A percentile compares a stretch with the other conserved stretches of the same genome.
Conservation (phyloP, 2,797 vertebrate species). For the Channa striata region DNA sequence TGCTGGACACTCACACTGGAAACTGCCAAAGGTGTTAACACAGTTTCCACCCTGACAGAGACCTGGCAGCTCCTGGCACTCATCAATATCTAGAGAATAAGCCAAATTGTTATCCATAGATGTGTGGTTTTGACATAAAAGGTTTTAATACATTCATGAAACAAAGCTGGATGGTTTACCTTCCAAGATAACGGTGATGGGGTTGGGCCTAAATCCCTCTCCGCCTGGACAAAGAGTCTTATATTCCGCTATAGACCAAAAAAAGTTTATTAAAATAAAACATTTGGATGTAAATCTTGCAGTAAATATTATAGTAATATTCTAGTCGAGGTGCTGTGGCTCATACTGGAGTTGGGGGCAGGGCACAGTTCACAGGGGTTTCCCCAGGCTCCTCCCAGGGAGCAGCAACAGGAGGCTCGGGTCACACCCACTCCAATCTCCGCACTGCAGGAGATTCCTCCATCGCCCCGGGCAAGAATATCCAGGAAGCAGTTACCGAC, state of each 20-base stretch:
- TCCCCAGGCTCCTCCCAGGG: conserved; percentile 92
- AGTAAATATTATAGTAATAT: neutral
- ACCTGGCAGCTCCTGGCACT: conserved; percentile 94
- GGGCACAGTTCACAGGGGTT: conserved; percentile 96
- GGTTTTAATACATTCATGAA: too few species aligned
- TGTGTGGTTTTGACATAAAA: too few species aligned
- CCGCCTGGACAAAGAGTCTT: conserved; percentile 95
- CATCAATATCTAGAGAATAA: conserved; percentile 88
- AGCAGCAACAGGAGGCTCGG: conserved; percentile 94
- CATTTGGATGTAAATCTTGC: neutral
- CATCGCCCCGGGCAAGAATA: conserved; percentile 88
- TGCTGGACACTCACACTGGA: conserved; percentile 93
- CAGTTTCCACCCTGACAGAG: conserved; percentile 95
- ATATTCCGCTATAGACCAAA: conserved; percentile 88
- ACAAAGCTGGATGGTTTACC: conserved; percentile 79
- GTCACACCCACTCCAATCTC: conserved; percentile 94
- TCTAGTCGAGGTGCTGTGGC: too few species aligned
- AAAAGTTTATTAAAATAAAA: neutral
- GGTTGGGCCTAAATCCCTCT: conserved; percentile 94
- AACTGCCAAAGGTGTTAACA: conserved; percentile 95
- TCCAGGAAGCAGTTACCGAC: conserved; percentile 95
- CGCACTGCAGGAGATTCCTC: conserved; percentile 91
- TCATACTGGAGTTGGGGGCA: conserved; percentile 90
- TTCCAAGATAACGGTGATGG: conserved; percentile 94
- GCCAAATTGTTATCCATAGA: neutral